Evolutionary conservation across 2,113 vertebrate genomes (phyloP), one percentile per base, ranked within the genome.

Genomic region (Sebastes fasciatus): DNA sequence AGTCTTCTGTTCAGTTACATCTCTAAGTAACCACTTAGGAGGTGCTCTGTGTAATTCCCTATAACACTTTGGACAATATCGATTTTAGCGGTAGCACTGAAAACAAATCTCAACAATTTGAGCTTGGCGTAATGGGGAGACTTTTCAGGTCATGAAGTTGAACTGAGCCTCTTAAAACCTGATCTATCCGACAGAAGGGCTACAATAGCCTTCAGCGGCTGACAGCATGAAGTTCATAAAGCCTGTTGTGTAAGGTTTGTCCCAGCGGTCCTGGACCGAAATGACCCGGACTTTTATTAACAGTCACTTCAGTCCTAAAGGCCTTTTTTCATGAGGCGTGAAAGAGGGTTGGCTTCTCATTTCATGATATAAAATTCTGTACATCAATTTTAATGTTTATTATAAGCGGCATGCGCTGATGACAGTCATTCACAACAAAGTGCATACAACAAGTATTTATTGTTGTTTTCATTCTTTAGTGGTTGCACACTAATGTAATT

Each of bases 261-360:
- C 83, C 60, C 86, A 12, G 55, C 11, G 34, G 78, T 79, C 12
- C 72, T 70, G 77, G 0, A 85, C 88, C 6, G 49, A 89, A 70
- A 76, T 83, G 84, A 87, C 84, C 86, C 64, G 83, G 49, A 77
- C 76, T 77, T 88, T 89, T 89, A 90, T 87, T 74, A 79, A 78
- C 84, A 63, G 68, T 65, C 34, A 2, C 80, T 69, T 71, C 73
- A 26, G n/a, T 63, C 61, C 65, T 63, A 49, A 74, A 84, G 77
- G 52, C 43, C 79, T 76, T 77, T 71, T 81, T 90, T 90, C 69
- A 87, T 78, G 76, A 85, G 79, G 66, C 77, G 16, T 84, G 82
- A 82, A 79, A 83, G 52, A 12, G 55, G 61, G 62, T 34, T 14
- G 64, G 26, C 79, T 49, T 86, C 65, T 73, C 2, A 60, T 82